phyloP scores from a whole-genome alignment of 1,140 invertebrate species.

The Temnothorax curvispinosus region DNA sequence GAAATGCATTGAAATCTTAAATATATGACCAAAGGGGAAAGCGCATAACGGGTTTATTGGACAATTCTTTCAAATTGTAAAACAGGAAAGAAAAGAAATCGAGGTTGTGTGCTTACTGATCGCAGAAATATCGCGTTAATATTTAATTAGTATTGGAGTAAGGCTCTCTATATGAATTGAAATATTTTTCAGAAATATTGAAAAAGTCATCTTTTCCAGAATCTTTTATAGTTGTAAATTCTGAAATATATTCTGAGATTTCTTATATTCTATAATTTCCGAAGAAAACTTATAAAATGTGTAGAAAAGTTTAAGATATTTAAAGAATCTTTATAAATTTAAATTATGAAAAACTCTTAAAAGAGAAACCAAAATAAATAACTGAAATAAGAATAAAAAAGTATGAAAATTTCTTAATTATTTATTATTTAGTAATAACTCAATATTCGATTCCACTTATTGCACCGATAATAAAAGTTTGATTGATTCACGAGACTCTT shows the following conservation, averaged over 20 bases:
- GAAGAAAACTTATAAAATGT: too few relatives aligned
- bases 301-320: too few relatives aligned
- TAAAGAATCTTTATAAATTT: too few relatives aligned
- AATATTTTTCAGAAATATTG: too few relatives aligned
- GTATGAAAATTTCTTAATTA: not conserved
- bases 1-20: too few relatives aligned
- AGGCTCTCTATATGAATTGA: not conserved
- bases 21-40: too few relatives aligned
- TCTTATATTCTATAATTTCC: too few relatives aligned
- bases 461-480: not conserved
- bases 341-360: too few relatives aligned
- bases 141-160: not conserved
- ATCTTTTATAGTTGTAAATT: too few relatives aligned
- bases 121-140: not conserved
- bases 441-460: not conserved
- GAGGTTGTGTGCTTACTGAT: not conserved
- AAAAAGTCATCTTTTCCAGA: too few relatives aligned
- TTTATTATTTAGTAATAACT: not conserved
- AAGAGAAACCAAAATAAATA: not conserved
- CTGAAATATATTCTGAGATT: too few relatives aligned
- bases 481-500: not conserved
- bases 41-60: too few relatives aligned
- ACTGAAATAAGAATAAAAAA: not conserved
- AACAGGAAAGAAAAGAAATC: not conserved
- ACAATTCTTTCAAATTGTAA: not conserved